Percentiles rank a stretch among this genome's conserved stretches.
Evolutionary conservation across 2,113 vertebrate genomes (phyloP).

Genomic region (Oreochromis aureus): DNA sequence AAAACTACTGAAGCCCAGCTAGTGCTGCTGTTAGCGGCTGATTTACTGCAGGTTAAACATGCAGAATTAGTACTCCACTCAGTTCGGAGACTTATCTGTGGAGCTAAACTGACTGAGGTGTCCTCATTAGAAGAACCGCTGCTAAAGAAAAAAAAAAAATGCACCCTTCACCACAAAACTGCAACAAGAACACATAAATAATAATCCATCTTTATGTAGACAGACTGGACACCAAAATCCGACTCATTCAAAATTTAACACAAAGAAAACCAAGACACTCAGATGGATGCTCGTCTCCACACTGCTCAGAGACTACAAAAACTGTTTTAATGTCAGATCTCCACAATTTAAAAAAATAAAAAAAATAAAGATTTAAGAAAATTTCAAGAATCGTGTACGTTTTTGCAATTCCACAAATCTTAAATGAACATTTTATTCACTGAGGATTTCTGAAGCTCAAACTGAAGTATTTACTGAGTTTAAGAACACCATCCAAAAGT

Average conservation of each 20-base stretch:
- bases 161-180: background rate
- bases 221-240: background rate
- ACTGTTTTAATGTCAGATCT: background rate
- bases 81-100: background rate
- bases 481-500: background rate
- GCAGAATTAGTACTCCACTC: background rate
- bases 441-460: background rate
- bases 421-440: background rate
- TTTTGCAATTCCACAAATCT: background rate
- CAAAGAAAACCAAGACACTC: background rate
- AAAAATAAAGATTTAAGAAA: background rate
- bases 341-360: background rate
- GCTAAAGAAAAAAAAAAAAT: background rate
- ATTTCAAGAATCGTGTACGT: background rate
- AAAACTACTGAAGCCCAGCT: background rate
- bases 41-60: background rate
- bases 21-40: background rate
- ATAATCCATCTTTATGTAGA: background rate
- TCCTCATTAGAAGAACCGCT: background rate
- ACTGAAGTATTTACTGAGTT: background rate
- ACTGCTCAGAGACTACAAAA: background rate
- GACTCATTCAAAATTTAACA: background rate
- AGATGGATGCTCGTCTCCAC: accelerated
- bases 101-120: background rate
- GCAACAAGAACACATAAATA: background rate